A percentile compares a stretch with the other conserved stretches of the same genome.
Evolutionary conservation across 2,888 invertebrate genomes (phyloP).

Genomic region (Palloptera scutellata): DNA sequence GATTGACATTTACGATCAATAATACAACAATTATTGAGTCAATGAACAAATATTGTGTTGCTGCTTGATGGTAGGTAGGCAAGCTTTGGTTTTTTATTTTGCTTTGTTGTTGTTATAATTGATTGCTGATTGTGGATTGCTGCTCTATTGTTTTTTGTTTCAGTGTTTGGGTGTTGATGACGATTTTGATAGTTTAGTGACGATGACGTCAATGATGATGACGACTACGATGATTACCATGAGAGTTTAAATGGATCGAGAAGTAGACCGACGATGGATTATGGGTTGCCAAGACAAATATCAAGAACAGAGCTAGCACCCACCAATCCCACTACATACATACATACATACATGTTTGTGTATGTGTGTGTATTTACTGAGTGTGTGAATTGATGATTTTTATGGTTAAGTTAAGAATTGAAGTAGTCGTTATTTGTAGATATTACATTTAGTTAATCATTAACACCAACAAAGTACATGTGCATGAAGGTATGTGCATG

Average conservation of each 20-base stretch:
- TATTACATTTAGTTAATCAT: too few species aligned
- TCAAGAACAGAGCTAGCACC: too few species aligned
- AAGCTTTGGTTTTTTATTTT: neutral
- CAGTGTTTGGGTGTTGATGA: neutral
- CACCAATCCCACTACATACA: too few species aligned
- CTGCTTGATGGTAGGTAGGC: neutral
- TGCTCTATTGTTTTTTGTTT: slow-evolving; percentile 5
- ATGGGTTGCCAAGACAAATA: too few species aligned
- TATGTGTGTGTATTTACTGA: too few species aligned
- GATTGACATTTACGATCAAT: slow-evolving; percentile 42
- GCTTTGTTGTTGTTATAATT: neutral
- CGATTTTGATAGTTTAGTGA: neutral
- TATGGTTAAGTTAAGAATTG: too few species aligned
- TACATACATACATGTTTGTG: too few species aligned
- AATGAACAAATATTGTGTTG: slow-evolving; percentile 4
- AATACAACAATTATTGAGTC: slow-evolving; percentile 28
- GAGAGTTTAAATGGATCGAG: slow-evolving; percentile 20
- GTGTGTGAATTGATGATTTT: too few species aligned
- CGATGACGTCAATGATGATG: slow-evolving; percentile 13
- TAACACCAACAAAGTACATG: too few species aligned
- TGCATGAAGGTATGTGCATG: neutral
- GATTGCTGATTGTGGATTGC: slow-evolving; percentile 26
- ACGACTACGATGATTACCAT: slow-evolving; percentile 30
- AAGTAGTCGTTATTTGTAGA: too few species aligned
- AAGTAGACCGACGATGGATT: too few species aligned